Evolutionary conservation across 2,113 vertebrate genomes (phyloP).

Genomic region (Lipophrys pholis): DNA sequence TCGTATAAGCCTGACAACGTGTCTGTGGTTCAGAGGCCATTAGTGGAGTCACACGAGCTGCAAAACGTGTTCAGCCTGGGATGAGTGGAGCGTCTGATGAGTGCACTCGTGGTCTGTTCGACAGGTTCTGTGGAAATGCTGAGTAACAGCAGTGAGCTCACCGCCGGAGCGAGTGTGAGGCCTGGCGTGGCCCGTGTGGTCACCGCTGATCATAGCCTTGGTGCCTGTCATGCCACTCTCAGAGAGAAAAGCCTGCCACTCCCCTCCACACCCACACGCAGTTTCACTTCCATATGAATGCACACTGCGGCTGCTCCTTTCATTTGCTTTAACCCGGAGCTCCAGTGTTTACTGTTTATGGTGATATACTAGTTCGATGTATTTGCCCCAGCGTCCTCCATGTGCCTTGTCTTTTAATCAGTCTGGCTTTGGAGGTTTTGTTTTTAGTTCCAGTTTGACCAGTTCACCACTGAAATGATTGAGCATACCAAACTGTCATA

Average conservation of each 20-base stretch:
- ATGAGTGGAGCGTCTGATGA: too few relatives aligned
- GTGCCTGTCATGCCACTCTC: conserved; percentile 42
- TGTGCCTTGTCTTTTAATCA: too few relatives aligned
- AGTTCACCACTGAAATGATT: too few relatives aligned
- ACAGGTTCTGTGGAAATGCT: conserved; percentile 67
- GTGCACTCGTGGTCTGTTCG: background rate
- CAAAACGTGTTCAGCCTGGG: too few relatives aligned
- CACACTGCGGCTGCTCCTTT: conserved; percentile 8
- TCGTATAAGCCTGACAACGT: background rate
- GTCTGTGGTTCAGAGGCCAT: background rate
- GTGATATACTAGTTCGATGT: too few relatives aligned
- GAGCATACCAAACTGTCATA: too few relatives aligned
- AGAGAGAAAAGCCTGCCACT: conserved; percentile 50
- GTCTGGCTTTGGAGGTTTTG: too few relatives aligned
- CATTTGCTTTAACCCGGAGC: background rate
- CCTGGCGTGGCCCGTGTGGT: conserved; percentile 59
- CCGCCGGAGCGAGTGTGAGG: conserved; percentile 27
- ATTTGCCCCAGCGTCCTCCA: too few relatives aligned
- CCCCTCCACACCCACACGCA: conserved; percentile 61
- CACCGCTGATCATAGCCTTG: conserved; percentile 54
- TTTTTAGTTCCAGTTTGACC: too few relatives aligned
- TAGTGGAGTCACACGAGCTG: background rate
- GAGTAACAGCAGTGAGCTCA: conserved; percentile 65
- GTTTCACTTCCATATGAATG: conserved; percentile 49
- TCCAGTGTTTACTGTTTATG: background rate